Evolutionary conservation across 2,888 invertebrate genomes (phyloP).

Genomic region (Sisyra terminalis): DNA sequence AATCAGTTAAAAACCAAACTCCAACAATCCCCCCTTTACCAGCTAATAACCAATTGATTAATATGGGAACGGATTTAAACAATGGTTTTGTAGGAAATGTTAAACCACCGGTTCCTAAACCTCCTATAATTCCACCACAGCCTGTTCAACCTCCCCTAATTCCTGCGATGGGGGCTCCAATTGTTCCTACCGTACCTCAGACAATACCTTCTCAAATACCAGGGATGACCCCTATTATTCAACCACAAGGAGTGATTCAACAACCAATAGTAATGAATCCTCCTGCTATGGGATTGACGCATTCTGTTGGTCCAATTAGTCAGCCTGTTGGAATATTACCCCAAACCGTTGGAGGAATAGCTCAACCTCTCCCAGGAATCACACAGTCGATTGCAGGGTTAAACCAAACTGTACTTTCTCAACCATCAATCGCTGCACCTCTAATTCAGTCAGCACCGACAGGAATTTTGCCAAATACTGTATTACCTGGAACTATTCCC

Average conservation of each 20-base stretch:
- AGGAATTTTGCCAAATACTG: conserved; percentile 64
- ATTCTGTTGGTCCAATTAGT: no score
- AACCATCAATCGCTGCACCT: conserved; percentile 1
- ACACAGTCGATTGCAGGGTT: no score
- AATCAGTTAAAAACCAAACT: conserved; percentile 38
- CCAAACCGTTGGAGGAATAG: no score
- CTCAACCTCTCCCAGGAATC: no score
- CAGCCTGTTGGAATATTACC: no score
- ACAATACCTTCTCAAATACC: conserved; percentile 5
- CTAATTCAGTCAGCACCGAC: conserved; percentile 49
- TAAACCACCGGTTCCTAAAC: conserved; percentile 26
- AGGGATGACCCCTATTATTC: no score
- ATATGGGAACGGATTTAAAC: conserved; percentile 16
- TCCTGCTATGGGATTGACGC: no score
- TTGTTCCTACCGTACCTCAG: conserved; percentile 13
- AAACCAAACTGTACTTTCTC: no score
- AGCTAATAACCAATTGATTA: conserved; percentile 4
- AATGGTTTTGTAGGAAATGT: conserved; percentile 19
- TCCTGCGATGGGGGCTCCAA: conserved; percentile 12
- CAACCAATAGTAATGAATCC: no score
- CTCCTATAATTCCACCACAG: conserved; percentile 13
- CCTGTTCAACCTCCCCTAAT: background rate
- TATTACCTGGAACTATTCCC: conserved; percentile 40
- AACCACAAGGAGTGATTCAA: no score
- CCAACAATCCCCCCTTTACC: conserved; percentile 19